These are phyloP conservation scores for Hippocampus mohnikei DNA, from an alignment of 2,113 vertebrate genomes.

Conservation along the genomic window DNA sequence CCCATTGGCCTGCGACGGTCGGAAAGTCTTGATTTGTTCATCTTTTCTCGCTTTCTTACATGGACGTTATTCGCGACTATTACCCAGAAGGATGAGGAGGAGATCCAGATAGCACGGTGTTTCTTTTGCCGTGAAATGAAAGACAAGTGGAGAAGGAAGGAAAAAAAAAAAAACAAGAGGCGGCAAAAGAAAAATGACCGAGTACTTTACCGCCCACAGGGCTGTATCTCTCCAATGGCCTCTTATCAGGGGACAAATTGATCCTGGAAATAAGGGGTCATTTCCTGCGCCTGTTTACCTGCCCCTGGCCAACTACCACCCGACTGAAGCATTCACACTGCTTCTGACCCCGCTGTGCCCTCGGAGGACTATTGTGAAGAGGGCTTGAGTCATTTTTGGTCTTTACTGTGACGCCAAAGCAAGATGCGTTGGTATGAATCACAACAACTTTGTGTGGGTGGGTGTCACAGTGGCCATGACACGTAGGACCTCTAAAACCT, in stretches of 20 bases:
- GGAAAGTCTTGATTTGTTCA: constrained; percentile 55
- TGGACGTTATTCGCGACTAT: constrained; percentile 41
- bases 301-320: constrained; percentile 46
- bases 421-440: constrained; percentile 12
- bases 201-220: constrained; percentile 55
- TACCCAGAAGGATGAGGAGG: constrained; percentile 29
- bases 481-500: constrained; percentile 29
- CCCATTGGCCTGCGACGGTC: constrained; percentile 33
- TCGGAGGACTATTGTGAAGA: constrained; percentile 32
- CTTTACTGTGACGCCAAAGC: constrained; percentile 23
- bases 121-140: constrained; percentile 13
- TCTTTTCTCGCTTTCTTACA: constrained; percentile 36
- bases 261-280: constrained; percentile 67
- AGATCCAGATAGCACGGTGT: constrained; percentile 16
- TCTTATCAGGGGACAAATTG: constrained; percentile 61
- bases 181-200: constrained; percentile 17
- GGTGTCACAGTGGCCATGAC: constrained; percentile 9
- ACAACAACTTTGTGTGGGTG: constrained; percentile 1
- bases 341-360: constrained; percentile 47
- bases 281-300: constrained; percentile 66
- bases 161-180: not conserved
- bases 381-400: constrained; percentile 30
- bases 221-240: constrained; percentile 53
- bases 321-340: constrained; percentile 29
- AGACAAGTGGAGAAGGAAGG: constrained; percentile 22